Conservation (phyloP, 2,113 vertebrate genomes). For the Archocentrus centrarchus region DNA sequence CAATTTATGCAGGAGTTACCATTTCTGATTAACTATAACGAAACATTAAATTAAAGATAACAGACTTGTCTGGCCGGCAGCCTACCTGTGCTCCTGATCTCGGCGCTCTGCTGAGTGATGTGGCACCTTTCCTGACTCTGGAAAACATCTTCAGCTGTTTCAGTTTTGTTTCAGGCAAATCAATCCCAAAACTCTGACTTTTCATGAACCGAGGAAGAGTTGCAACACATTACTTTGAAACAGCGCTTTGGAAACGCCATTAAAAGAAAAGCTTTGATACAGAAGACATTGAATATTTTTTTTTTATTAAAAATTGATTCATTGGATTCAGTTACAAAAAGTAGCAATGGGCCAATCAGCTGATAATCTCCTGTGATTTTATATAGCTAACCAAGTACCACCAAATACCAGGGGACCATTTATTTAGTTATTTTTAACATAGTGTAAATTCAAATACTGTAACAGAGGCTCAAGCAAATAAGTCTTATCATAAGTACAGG, state of each 20-base stretch:
- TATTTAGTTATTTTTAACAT: not conserved
- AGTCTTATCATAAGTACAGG: no score
- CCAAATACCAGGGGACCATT: no score
- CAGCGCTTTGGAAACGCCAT: accelerated
- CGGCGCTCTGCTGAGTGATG: not conserved
- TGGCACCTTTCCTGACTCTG: not conserved
- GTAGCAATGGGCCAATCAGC: not conserved
- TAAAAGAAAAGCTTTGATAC: not conserved
- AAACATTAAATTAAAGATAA: not conserved
- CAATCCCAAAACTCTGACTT: accelerated
- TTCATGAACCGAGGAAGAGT: not conserved
- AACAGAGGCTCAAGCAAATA: not conserved
- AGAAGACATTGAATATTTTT: not conserved
- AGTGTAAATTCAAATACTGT: not conserved
- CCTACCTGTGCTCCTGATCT: not conserved
- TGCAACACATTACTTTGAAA: accelerated
- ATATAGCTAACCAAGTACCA: no score
- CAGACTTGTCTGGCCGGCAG: not conserved
- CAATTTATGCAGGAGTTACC: no score
- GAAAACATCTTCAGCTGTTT: not conserved
- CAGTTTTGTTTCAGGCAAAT: conserved; percentile 39
- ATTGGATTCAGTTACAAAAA: not conserved
- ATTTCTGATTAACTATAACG: accelerated
- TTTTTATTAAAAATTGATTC: not conserved
- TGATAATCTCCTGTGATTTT: no score